These are phyloP conservation scores for Chiridota heheva DNA, from an alignment of 35 echinoderm and acorn worm species.

Conservation along the genomic window DNA sequence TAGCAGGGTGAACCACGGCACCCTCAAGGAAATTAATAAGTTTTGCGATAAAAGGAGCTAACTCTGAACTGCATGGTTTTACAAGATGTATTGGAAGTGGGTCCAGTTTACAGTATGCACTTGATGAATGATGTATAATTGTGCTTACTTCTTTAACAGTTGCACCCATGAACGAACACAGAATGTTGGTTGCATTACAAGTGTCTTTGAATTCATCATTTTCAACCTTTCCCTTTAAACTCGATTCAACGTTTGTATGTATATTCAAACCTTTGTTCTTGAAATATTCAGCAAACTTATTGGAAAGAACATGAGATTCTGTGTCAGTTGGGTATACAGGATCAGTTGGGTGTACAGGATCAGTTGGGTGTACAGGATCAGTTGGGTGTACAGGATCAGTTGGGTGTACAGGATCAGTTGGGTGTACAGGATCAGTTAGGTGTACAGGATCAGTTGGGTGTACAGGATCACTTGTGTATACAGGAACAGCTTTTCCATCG, in stretches of 20 bases:
- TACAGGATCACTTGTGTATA: too few species aligned
- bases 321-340: neutral
- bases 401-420: too few species aligned
- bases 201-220: neutral
- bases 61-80: constrained; percentile 11
- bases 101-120: neutral
- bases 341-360: too few species aligned
- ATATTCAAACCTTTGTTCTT: constrained; percentile 1
- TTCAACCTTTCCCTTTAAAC: constrained; percentile 1
- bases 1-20: too few species aligned
- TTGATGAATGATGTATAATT: neutral
- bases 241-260: neutral
- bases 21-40: too few species aligned
- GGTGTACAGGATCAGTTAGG: too few species aligned
- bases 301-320: neutral
- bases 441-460: too few species aligned
- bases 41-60: neutral
- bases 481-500: too few species aligned
- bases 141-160: neutral
- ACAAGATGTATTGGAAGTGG: constrained; percentile 4
- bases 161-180: neutral
- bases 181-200: neutral
- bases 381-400: too few species aligned
- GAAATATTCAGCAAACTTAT: constrained; percentile 1
- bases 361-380: too few species aligned